Conservation (phyloP, 2,113 vertebrate genomes). For the Ancistrus triradiatus region DNA sequence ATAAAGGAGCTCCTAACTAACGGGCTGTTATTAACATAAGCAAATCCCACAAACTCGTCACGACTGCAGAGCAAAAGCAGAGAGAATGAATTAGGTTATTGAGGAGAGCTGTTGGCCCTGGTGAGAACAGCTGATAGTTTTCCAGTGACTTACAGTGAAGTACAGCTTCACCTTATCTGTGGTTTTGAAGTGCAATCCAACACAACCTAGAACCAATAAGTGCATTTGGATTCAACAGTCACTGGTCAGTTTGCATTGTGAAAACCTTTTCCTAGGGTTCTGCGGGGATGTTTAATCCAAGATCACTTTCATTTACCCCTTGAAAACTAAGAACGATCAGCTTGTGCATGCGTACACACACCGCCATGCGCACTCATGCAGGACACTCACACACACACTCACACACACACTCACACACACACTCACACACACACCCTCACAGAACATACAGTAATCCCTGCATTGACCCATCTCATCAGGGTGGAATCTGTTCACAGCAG, state of each 20-base stretch:
- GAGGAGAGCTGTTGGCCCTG: not conserved
- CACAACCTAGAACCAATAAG: not conserved
- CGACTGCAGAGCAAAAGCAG: constrained; percentile 49
- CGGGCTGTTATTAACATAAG: constrained; percentile 61
- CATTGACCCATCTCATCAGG: constrained; percentile 21
- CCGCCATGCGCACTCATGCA: too few species aligned
- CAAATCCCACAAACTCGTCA: constrained; percentile 64
- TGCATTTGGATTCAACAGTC: not conserved
- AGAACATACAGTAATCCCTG: not conserved
- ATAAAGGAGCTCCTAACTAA: constrained; percentile 64
- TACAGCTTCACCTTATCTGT: constrained; percentile 11
- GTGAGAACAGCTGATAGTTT: constrained; percentile 8
- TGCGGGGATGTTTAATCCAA: too few species aligned
- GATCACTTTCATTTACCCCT: too few species aligned
- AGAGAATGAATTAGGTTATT: constrained; percentile 17
- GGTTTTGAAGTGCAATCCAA: not conserved
- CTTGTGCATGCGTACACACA: too few species aligned
- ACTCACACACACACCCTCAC: not conserved
- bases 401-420: too few species aligned
- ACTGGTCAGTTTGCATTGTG: too few species aligned
- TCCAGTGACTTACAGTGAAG: not conserved
- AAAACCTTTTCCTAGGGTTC: too few species aligned
- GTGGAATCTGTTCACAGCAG: constrained; percentile 54
- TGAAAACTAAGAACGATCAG: too few species aligned
- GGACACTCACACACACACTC: too few species aligned